Conservation (phyloP, 2,797 vertebrate species). For the Carduelis carduelis region DNA sequence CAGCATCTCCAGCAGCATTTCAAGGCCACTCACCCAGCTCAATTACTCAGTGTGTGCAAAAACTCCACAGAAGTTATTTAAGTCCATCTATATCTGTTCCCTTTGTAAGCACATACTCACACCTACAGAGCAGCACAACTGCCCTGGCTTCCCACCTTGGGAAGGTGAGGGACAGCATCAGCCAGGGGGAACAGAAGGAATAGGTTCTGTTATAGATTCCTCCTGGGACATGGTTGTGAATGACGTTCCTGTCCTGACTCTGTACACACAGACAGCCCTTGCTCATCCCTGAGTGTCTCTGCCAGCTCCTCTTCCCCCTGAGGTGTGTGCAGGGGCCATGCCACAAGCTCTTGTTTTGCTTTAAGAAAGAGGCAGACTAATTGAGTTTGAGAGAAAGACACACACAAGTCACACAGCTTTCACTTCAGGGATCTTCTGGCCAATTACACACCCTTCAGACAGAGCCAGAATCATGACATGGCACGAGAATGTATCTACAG, state of each 20-base stretch:
- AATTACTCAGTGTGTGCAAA: neutral
- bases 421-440: neutral
- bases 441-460: neutral
- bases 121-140: neutral
- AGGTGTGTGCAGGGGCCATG: neutral
- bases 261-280: neutral
- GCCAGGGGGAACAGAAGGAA: neutral
- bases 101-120: neutral
- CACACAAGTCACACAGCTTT: neutral
- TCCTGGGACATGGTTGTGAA: neutral
- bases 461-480: neutral
- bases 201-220: neutral
- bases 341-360: neutral
- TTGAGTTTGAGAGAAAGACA: neutral
- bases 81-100: neutral
- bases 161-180: neutral
- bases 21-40: neutral
- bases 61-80: neutral
- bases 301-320: neutral
- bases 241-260: neutral
- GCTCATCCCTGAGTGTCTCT: rapidly evolving
- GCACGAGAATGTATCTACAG: neutral
- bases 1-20: neutral
- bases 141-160: too few relatives aligned
- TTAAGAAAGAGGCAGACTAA: neutral